A percentile compares a stretch with the other conserved stretches of the same genome.
phyloP scores from a whole-genome alignment of 1,140 invertebrate genomes.

The Pissodes strobi region DNA sequence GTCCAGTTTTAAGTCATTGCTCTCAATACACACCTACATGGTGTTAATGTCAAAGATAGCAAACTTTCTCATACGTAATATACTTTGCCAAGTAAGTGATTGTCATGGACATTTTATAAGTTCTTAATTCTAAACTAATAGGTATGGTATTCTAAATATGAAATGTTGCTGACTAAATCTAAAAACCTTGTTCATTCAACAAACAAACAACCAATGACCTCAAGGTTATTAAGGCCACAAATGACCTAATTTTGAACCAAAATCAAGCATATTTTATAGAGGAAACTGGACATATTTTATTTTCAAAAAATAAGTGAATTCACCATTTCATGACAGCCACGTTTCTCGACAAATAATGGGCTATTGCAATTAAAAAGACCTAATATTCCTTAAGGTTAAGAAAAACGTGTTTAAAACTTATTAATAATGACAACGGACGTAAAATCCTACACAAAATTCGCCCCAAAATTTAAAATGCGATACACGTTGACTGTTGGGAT shows the following conservation, averaged over 20 bases:
- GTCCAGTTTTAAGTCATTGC: slow-evolving; percentile 14
- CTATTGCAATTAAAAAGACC: slow-evolving; percentile 2
- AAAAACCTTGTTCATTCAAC: too few relatives aligned
- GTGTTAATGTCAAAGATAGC: slow-evolving; percentile 7
- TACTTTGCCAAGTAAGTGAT: too few relatives aligned
- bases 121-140: too few relatives aligned
- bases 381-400: neutral
- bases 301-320: neutral
- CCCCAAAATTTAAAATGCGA: neutral
- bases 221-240: too few relatives aligned
- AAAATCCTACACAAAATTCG: neutral
- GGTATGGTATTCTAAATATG: too few relatives aligned
- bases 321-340: neutral
- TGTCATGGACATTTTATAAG: too few relatives aligned
- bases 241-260: too few relatives aligned
- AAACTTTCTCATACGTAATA: too few relatives aligned
- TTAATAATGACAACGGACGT: neutral
- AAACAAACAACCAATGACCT: too few relatives aligned
- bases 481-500: neutral
- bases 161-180: too few relatives aligned
- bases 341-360: neutral
- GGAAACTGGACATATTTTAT: too few relatives aligned
- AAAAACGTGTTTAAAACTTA: neutral
- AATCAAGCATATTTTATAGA: too few relatives aligned
- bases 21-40: slow-evolving; percentile 17